Evolutionary conservation across 1,140 invertebrate genomes (phyloP), one percentile per base, ranked within the genome.

Genomic region (Drosophila dunni): DNA sequence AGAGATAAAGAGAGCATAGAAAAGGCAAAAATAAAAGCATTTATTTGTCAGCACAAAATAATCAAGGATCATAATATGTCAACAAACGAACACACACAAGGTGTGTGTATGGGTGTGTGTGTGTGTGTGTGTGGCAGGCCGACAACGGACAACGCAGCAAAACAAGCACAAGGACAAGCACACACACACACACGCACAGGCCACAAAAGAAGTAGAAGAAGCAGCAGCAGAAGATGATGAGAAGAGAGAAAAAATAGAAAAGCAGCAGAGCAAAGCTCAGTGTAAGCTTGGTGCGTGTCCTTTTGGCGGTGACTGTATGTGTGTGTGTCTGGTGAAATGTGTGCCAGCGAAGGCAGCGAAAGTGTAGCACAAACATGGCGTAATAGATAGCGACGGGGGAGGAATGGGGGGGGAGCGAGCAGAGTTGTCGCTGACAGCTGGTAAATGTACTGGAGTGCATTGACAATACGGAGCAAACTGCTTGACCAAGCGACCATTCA

Each of bases 51-150:
- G 83, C 83, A 88, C 76, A 88, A 88, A 88, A 89, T 88, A 88
- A 88, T 89, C 83, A 88, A 88, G 83, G 83, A 88, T 88, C 83
- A 88, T 88, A 88, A 88, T 83, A 88, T 88, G 84, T 88, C 83
- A 88, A 88, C 83, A 88, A 88, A 89, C 81, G 78, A 10, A 10
- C 38, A 15, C 34, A 15, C 33, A 38, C 29, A 4, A 34, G 45
- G 6, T 9, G 44, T 24, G 4, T 6, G 36, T 13, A 13, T 15
- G 61, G n/a, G 36, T 10, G 36, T 13, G 29, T 15, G 48, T 24
- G 36, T 10, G 24, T 29, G 36, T 13, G 29, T 15, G 61, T 24
- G 36, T 6, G 36, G n/a, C n/a, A 2, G 44, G 29, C 42, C 9
- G 24, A 8, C 0, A 11, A 29, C 1, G 3, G 9, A 50, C 4